Evolutionary conservation across 30 jellyfish, hydroid and myxozoan species (phyloP).

Genomic region (Clytia hemisphaerica): DNA sequence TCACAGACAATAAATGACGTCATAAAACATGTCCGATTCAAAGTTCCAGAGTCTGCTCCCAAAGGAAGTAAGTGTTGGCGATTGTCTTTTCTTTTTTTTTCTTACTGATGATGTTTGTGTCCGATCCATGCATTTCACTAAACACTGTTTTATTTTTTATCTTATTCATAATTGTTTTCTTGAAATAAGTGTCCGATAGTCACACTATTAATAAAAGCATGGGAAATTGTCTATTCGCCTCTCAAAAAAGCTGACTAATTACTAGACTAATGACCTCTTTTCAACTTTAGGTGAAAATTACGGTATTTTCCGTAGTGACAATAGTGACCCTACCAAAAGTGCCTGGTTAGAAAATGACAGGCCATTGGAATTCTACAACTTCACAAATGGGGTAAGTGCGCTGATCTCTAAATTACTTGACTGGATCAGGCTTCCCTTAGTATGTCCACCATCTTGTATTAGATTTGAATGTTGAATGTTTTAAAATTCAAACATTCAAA

Average conservation of each 20-base stretch:
- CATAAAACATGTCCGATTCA: conserved; percentile 29
- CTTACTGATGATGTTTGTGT: neutral
- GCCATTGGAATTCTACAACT: conserved; percentile 65
- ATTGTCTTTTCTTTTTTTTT: neutral
- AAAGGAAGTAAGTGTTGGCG: conserved; percentile 48
- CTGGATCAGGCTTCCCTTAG: neutral
- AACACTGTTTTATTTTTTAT: too few species aligned
- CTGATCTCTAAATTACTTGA: neutral
- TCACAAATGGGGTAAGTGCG: conserved; percentile 59
- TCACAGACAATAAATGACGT: conserved; percentile 56
- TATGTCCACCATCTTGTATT: neutral
- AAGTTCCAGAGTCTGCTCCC: conserved; percentile 83
- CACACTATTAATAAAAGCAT: too few species aligned
- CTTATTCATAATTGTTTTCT: too few species aligned
- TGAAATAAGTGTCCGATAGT: too few species aligned
- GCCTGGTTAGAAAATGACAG: conserved; percentile 67
- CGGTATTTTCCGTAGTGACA: conserved; percentile 71
- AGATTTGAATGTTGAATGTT: too few species aligned
- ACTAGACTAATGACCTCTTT: neutral
- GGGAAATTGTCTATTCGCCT: too few species aligned
- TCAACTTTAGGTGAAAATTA: conserved; percentile 52
- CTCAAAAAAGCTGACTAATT: too few species aligned
- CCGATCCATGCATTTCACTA: too few species aligned
- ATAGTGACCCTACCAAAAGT: conserved; percentile 60
- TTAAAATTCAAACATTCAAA: too few species aligned